These are phyloP conservation scores for Erinaceus europaeus DNA, from an alignment of 2,113 vertebrate genomes.

Conservation along the genomic window DNA sequence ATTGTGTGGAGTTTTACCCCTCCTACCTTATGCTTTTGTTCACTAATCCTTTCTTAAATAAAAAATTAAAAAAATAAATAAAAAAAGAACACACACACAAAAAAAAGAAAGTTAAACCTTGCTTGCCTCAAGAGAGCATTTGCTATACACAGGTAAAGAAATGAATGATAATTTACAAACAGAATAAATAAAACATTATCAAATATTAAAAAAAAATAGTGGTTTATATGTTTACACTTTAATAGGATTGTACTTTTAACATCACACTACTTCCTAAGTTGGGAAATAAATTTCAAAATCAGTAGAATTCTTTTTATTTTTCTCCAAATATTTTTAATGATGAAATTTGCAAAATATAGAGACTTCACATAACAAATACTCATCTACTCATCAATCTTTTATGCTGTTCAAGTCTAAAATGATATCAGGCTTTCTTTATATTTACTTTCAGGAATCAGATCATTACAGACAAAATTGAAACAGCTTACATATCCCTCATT, in stretches of 20 bases:
- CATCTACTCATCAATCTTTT: neutral
- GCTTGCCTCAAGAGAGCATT: no score
- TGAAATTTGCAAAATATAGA: neutral
- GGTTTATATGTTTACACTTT: no score
- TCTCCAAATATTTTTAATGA: conserved; percentile 15
- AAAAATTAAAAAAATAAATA: no score
- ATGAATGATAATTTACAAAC: no score
- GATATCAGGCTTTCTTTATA: conserved; percentile 10
- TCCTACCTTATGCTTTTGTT: no score
- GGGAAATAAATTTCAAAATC: neutral
- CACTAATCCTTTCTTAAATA: no score
- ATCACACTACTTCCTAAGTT: neutral
- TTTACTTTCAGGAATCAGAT: conserved; percentile 36
- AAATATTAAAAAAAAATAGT: no score
- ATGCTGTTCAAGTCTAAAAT: neutral
- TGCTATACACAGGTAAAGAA: no score
- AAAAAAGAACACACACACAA: no score
- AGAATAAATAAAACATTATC: no score
- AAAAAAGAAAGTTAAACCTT: no score
- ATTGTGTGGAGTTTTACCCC: no score
- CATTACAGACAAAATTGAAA: neutral
- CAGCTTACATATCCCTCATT: neutral
- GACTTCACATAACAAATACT: neutral
- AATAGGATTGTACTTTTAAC: neutral
- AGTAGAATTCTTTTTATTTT: conserved; percentile 22